A percentile compares a stretch with the other conserved stretches of the same genome.
Conservation (phyloP, 92 coral and sea anemone species). For the Anthopleura xanthogrammica region DNA sequence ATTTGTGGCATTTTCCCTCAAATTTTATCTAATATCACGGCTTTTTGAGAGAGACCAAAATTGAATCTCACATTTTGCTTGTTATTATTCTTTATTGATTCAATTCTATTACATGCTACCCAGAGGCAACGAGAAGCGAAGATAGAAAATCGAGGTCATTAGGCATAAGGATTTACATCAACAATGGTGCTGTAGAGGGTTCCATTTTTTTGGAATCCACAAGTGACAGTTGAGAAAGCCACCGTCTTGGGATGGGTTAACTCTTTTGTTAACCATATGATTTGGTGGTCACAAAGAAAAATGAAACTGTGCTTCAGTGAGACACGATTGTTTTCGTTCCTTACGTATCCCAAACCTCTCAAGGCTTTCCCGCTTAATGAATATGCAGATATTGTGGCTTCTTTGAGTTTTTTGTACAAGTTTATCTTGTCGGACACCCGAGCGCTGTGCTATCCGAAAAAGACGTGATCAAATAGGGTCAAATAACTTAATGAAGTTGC, state of each 20-base stretch:
- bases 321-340: background rate
- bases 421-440: background rate
- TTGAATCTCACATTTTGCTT: background rate
- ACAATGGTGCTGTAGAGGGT: slow-evolving; percentile 6
- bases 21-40: slow-evolving; percentile 5
- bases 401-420: background rate
- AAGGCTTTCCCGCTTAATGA: slow-evolving; percentile 17
- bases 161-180: background rate
- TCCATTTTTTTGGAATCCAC: slow-evolving; percentile 24
- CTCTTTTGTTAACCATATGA: slow-evolving; percentile 38
- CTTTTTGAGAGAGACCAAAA: slow-evolving; percentile 7
- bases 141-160: slow-evolving; percentile 11
- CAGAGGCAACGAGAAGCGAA: background rate
- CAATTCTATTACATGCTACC: background rate
- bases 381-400: slow-evolving; percentile 15
- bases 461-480: background rate
- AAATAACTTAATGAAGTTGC: slow-evolving; percentile 16
- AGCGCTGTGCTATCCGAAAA: background rate
- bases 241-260: slow-evolving; percentile 14
- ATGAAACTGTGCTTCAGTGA: slow-evolving; percentile 16
- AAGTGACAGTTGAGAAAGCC: slow-evolving; percentile 32
- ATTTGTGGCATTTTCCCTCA: background rate
- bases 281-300: slow-evolving; percentile 25
- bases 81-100: slow-evolving; percentile 18
- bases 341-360: slow-evolving; percentile 20